Evolutionary conservation across 2,797 vertebrate genomes (phyloP).

Genomic region (Enteromius mattozi): DNA sequence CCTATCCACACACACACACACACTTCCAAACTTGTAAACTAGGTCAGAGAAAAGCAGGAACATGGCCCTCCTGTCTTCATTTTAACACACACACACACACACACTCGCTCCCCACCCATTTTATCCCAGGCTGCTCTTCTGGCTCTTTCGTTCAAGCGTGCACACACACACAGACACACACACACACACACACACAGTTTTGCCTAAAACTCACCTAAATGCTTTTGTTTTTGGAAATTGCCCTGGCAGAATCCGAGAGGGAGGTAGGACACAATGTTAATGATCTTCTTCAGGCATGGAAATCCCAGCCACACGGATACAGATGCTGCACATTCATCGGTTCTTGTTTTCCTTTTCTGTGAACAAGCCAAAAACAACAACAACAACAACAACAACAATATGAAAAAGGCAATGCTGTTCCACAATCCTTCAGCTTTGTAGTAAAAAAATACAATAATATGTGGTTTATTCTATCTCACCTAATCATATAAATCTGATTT

Average conservation of each 20-base stretch:
- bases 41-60: slow-evolving; percentile 74
- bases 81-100: slow-evolving; percentile 63
- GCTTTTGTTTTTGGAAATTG: slow-evolving; percentile 72
- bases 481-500: slow-evolving; percentile 52
- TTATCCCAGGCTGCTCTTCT: slow-evolving; percentile 35
- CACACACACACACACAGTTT: slow-evolving; percentile 26
- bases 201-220: slow-evolving; percentile 68
- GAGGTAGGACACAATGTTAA: slow-evolving; percentile 76
- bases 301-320: slow-evolving; percentile 70
- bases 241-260: slow-evolving; percentile 67
- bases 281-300: slow-evolving; percentile 78
- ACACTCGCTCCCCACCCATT: slow-evolving; percentile 44
- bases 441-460: slow-evolving; percentile 24
- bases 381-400: slow-evolving; percentile 17
- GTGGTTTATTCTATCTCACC: slow-evolving; percentile 41
- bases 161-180: slow-evolving; percentile 27
- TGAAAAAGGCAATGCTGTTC: slow-evolving; percentile 50
- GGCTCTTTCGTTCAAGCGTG: slow-evolving; percentile 26
- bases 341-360: slow-evolving; percentile 54
- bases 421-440: slow-evolving; percentile 50
- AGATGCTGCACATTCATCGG: slow-evolving; percentile 62
- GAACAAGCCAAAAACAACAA: slow-evolving; percentile 33
- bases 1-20: slow-evolving; percentile 37
- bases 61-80: slow-evolving; percentile 73
- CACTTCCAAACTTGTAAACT: slow-evolving; percentile 65